Evolutionary conservation across 2,888 invertebrate species (phyloP).

Genomic region (Sphaeridia pumilis): DNA sequence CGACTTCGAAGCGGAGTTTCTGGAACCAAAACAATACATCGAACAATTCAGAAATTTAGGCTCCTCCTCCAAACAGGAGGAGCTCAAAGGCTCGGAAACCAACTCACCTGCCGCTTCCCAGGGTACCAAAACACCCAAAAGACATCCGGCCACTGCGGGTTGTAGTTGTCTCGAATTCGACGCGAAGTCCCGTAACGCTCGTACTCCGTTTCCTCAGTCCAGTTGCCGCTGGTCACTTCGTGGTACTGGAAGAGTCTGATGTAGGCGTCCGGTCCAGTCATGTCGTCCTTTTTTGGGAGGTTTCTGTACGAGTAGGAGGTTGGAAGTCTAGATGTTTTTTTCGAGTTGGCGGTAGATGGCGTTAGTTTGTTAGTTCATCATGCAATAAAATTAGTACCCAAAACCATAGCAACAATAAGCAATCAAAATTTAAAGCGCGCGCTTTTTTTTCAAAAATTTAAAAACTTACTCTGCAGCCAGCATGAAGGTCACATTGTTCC

Average conservation of each 20-base stretch:
- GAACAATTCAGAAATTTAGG: neutral
- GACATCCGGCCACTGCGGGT: conserved; percentile 2
- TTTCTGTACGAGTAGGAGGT: neutral
- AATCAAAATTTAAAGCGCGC: neutral
- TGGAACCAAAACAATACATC: neutral
- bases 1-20: conserved; percentile 1
- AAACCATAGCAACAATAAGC: neutral
- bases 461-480: neutral
- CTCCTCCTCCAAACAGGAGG: neutral
- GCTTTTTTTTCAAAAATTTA: neutral
- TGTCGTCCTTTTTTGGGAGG: conserved; percentile 2
- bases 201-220: neutral
- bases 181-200: neutral
- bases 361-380: neutral
- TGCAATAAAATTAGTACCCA: neutral
- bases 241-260: neutral
- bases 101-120: neutral
- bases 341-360: neutral
- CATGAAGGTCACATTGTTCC: neutral
- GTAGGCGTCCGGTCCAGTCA: conserved; percentile 1
- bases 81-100: neutral
- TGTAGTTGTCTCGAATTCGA: neutral
- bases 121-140: neutral
- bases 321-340: neutral
- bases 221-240: neutral